Conservation (phyloP, 2,888 invertebrate species). For the Dichetophora obliterata region DNA sequence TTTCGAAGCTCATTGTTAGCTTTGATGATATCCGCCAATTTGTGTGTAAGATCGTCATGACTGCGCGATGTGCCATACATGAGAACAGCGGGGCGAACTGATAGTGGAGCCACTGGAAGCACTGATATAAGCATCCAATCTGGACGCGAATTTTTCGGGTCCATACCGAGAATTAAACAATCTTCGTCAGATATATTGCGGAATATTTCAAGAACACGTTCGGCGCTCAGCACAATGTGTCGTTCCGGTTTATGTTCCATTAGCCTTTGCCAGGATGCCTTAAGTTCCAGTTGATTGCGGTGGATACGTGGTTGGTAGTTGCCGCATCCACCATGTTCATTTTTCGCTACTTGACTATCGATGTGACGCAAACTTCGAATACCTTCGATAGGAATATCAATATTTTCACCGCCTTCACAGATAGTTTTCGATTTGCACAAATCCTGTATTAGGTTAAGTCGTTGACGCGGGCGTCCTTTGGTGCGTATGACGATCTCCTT, state of each 20-base stretch:
- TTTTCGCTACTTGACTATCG: constrained; percentile 60
- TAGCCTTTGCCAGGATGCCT: constrained; percentile 97
- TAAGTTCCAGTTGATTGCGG: constrained; percentile 86
- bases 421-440: constrained; percentile 94
- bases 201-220: constrained; percentile 93
- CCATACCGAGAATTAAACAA: constrained; percentile 90
- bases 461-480: constrained; percentile 90
- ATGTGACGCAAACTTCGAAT: constrained; percentile 72
- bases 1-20: constrained; percentile 75
- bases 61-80: constrained; percentile 77
- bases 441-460: constrained; percentile 88
- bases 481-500: constrained; percentile 83
- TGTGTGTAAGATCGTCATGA: constrained; percentile 78
- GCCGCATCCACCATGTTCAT: constrained; percentile 56
- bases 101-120: constrained; percentile 92
- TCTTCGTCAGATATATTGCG: constrained; percentile 94
- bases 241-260: constrained; percentile 86
- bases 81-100: constrained; percentile 97
- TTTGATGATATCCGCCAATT: constrained; percentile 77
- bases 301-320: constrained; percentile 92
- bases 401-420: constrained; percentile 96
- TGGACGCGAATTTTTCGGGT: constrained; percentile 92
- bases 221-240: constrained; percentile 91
- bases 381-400: constrained; percentile 74
- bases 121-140: constrained; percentile 96